Base-by-base conservation (phyloP, 2,888 invertebrate species). In the Sceliomorpha sp. region DNA sequence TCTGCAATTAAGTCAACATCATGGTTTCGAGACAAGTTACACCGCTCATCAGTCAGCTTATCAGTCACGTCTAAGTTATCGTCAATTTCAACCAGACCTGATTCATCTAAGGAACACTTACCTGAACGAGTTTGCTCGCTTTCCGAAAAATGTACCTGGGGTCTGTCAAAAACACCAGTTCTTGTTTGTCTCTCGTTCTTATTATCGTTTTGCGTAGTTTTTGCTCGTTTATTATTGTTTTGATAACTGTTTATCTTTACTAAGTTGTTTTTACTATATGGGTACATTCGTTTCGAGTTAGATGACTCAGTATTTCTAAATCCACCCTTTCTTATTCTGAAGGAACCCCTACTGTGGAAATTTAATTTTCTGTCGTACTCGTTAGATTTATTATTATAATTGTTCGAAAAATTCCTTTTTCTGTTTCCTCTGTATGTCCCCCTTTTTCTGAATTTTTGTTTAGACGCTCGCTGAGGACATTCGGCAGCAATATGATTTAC, bases 121-220 rank as follows among this genome's bases (percentile, higher is more conserved):
- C 24, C 24, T 24, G 24, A 24, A 5, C 7, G 24, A 5, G 7
- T 5, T 5, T 7, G 3, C 24, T 24, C 24, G 24, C 7, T 24
- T 7, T 7, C 24, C 3, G 24, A 24, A 24, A 24, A 24, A 24
- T 24, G 24, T 24, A 7, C 24, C 7, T 7, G 24, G 4, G 24
- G 24, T 24, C 7, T 24, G 7, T 24, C 24, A 5, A 7, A 24
- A 5, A 24, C 24, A 3, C 24, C 32, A 6, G 12, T 32, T 6
- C 32, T 4, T n/a, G 32, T 32, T 32, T 32, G 12, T 32, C 32
- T 32, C 24, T 24, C 24, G 24, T 24, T 24, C 7, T 24, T 24
- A 24, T 24, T 24, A n/a, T n/a, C n/a, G n/a, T n/a, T n/a, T 7
- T 5, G 24, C 7, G 24, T 5, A 24, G 24, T 7, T 24, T 24